These are phyloP conservation scores for Protonemura montana DNA, from an alignment of 2,888 invertebrate species.

Conservation along the genomic window DNA sequence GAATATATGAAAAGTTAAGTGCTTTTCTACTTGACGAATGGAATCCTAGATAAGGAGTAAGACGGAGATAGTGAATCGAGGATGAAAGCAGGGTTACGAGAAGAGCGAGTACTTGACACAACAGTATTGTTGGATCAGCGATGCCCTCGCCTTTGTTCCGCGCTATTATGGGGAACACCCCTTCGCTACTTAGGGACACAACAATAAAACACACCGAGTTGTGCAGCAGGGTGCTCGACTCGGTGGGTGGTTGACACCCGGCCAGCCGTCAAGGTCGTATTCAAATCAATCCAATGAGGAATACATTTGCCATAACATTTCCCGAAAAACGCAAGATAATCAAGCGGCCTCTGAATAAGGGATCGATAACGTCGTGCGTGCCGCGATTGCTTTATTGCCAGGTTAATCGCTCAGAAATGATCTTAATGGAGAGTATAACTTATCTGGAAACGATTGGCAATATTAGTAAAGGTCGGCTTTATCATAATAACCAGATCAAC, in stretches of 20 bases:
- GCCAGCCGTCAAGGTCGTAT: neutral
- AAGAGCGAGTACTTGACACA: neutral
- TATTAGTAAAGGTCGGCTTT: neutral
- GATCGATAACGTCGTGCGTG: neutral
- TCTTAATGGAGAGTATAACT: neutral
- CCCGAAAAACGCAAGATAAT: neutral
- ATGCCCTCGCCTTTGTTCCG: neutral
- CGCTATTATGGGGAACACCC: neutral
- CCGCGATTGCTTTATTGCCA: neutral
- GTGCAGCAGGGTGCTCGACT: no score
- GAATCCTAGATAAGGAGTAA: neutral
- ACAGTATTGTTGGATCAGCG: constrained; percentile 3
- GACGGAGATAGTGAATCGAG: neutral
- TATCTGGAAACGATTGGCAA: neutral
- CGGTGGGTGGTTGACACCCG: no score
- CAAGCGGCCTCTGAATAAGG: neutral
- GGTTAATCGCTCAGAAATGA: neutral
- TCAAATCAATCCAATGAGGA: neutral
- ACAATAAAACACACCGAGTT: no score
- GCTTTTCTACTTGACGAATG: neutral
- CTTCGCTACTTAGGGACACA: neutral
- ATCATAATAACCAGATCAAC: neutral
- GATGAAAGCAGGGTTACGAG: constrained; percentile 8
- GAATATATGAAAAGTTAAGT: constrained; percentile 12
- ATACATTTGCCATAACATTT: neutral